Evolutionary conservation across 2,797 vertebrate species (phyloP), one percentile per base, ranked within the genome.

Genomic region (Sciurus vulgaris): DNA sequence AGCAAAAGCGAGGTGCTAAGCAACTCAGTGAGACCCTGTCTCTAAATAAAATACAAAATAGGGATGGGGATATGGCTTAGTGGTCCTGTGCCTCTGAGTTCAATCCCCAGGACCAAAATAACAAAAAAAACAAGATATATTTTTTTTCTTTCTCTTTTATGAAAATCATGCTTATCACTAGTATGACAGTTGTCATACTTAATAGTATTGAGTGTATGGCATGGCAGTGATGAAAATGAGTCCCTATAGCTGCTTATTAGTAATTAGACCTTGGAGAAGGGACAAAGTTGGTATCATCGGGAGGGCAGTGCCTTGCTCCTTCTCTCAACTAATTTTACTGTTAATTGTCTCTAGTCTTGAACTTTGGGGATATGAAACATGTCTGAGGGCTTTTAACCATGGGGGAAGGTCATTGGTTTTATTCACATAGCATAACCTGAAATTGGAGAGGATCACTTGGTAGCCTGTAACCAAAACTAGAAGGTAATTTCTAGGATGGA

Each of bases 391-490:
- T 94, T 92, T 78, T 91, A 89, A 77, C 72, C 33, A 6, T 65
- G 76, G 84, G 44, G 86, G 44, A 78, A 56, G 33, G 74, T 86
- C 83, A 35, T 91, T 93, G 86, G 67, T 89, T 41, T 70, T 95
- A 84, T 54, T 88, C 78, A 72, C 69, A 24, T 86, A 96, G 95
- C 63, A 67, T 81, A 91, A 89, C 95, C 96, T 97, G 96, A 97
- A 97, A 95, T 96, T 97, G 96, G 96, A 94, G 79, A 97, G 96
- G 91, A 94, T 91, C 94, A 91, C 96, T 85, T 74, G 72, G 96
- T 95, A 96, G 91, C 96, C 96, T 96, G 72, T 95, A 91, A 51
- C 49, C 96, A 91, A 85, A 93, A 96, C 89, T 97, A 73, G 94
- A 84, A 95, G 89, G 96, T 96, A 91, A 91, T 86, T 97, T 97